Base-by-base conservation (phyloP, 1,140 invertebrate species). In the Drosophila grimshawi region DNA sequence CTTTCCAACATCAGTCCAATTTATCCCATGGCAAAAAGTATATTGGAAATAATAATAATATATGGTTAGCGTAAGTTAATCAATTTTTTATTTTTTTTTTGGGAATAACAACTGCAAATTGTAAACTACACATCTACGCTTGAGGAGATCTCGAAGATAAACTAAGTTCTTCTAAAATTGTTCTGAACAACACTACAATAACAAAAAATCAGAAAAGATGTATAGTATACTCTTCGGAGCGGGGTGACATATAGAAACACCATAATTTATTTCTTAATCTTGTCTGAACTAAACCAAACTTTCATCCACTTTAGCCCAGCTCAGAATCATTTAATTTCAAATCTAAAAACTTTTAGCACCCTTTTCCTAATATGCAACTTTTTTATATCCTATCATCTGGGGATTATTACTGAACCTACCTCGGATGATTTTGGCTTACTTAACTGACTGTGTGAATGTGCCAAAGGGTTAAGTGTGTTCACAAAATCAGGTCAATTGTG, bases 401-500 rank as follows among this genome's bases (percentile, higher is more conserved):
- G 5, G 3, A 11, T 59, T 19, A 48, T 60, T 4, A 7, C 5
- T 10, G 7, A 56, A 8, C 70, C 19, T 10, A 56, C 70, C 70
- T 61, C 61, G 51, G 5, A 53, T 39, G 53, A 11, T 19, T 3
- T 45, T 57, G 43, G 4, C 4, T 11, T 59, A 55, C 46, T 59
- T 48, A 53, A 60, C 45, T 6, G 43, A 32, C 56, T 66, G 37
- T 57, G 39, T 3, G 19, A 63, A 46, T 66, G 66, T 64, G 43
- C 80, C 85, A 80, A 88, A 89, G 85, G 85, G 85, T 89, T 89
- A 85, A 78, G 65, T 83, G 86, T 66, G 70, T 85, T 63, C 53
- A 72, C 49, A 80, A 73, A 88, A 88, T 88, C 85, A 88, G 83
- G 83, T 88, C 85, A 88, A 89, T 88, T 89, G 85, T 89, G 82